A percentile compares a stretch with the other conserved stretches of the same genome.
Evolutionary conservation across 2,113 vertebrate species (phyloP).

Genomic region (Meriones unguiculatus): DNA sequence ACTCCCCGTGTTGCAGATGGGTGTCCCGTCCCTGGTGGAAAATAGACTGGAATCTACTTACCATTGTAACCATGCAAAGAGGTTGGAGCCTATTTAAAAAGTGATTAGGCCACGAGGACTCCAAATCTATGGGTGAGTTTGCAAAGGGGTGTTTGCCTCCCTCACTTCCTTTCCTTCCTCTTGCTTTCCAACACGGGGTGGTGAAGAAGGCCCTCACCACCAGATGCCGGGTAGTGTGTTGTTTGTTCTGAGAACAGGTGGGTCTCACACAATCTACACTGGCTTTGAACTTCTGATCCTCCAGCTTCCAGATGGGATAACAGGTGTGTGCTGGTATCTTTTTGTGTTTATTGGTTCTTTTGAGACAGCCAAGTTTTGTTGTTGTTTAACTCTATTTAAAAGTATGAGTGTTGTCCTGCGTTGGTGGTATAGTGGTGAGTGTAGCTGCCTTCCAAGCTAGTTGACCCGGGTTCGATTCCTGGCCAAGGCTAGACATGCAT

Average conservation of each 20-base stretch:
- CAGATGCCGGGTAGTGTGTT: too few species aligned
- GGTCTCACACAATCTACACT: neutral
- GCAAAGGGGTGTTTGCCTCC: neutral
- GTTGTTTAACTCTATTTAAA: neutral
- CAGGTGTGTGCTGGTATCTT: too few species aligned
- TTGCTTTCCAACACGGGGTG: neutral
- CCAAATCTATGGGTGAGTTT: neutral
- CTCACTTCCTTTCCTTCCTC: neutral
- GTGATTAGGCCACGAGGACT: neutral
- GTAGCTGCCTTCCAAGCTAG: too few species aligned
- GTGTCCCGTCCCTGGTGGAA: neutral
- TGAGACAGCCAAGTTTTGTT: neutral
- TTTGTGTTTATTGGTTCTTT: neutral
- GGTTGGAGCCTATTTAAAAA: neutral
- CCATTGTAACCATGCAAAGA: neutral
- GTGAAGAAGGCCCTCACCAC: neutral
- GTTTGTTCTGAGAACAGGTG: neutral
- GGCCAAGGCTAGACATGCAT: too few species aligned
- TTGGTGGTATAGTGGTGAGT: neutral
- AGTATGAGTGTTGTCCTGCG: neutral
- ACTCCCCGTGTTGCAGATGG: neutral
- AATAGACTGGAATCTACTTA: neutral
- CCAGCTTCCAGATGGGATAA: neutral
- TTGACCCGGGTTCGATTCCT: too few species aligned
- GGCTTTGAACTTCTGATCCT: neutral